Base-by-base conservation (phyloP, 2,888 invertebrate species). In the Seira ritae region DNA sequence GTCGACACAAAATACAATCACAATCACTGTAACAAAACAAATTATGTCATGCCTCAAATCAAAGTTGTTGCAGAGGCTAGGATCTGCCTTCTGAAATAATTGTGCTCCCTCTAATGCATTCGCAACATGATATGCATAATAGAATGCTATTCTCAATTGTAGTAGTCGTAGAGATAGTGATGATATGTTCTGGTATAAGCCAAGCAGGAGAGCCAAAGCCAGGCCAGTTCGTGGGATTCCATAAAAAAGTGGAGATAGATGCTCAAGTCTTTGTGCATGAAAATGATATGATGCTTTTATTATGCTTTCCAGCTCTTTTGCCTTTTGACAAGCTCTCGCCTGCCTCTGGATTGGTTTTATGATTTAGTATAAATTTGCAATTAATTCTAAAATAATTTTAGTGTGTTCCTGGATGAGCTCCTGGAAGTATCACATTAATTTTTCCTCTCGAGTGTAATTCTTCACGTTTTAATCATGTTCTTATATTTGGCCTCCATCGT, bases 281-380 rank as follows among this genome's bases (percentile, higher is more conserved):
- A 1, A 62, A 79, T 65, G 46, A 24, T 72, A 50, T 50, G 50
- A 72, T 73, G 68, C 60, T 62, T 73, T 42, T n/a, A n/a, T n/a
- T n/a, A n/a, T n/a, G n/a, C 65, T 80, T 71, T 80, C 80, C 80
- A 80, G 80, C 73, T 31, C n/a, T n/a, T n/a, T n/a, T n/a, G n/a
- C n/a, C n/a, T n/a, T n/a, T n/a, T n/a, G n/a, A n/a, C n/a, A n/a
- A n/a, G n/a, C n/a, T n/a, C n/a, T n/a, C n/a, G n/a, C n/a, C n/a
- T n/a, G n/a, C n/a, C n/a, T n/a, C n/a, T n/a, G n/a, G 68, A 42
- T 50, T 22, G 42, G 23, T 66, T 73, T 73, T 60, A 80, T 80
- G 80, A 80, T n/a, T 62, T 60, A n/a, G 31, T 80, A 80, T 80
- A 73, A 80, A 80, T 80, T 80, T 73, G 80, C 80, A 80, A 80